These are phyloP conservation scores for Bufotes viridis DNA, from an alignment of 2,797 vertebrate genomes.

Conservation along the genomic window DNA sequence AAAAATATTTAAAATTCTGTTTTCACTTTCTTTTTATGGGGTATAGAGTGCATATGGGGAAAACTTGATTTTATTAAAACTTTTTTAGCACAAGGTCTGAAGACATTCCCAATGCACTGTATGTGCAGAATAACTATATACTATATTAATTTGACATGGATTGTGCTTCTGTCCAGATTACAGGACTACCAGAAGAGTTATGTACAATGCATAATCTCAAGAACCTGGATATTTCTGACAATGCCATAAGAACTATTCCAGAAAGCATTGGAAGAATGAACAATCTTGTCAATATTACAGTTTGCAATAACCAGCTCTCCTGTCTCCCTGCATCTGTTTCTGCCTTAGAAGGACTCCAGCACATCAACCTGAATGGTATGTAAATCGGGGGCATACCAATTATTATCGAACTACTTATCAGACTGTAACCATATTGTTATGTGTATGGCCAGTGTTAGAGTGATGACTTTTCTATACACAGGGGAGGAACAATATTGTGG, in stretches of 20 bases:
- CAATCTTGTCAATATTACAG: slow-evolving; percentile 66
- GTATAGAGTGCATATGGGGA: too few species aligned
- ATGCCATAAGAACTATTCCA: slow-evolving; percentile 68
- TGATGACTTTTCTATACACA: too few species aligned
- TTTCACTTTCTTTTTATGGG: too few species aligned
- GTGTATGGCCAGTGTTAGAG: too few species aligned
- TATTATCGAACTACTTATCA: too few species aligned
- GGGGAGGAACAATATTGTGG: too few species aligned
- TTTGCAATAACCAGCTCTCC: slow-evolving; percentile 66
- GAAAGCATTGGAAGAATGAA: slow-evolving; percentile 66
- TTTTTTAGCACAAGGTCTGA: too few species aligned
- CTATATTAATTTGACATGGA: background rate
- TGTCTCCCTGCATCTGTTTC: slow-evolving; percentile 67
- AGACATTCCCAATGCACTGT: too few species aligned
- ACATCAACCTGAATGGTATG: slow-evolving; percentile 67
- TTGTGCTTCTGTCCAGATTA: slow-evolving; percentile 66
- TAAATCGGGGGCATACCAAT: too few species aligned
- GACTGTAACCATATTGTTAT: too few species aligned
- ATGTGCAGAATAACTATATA: background rate
- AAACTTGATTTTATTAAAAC: too few species aligned
- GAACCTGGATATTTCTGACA: slow-evolving; percentile 72
- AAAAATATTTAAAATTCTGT: too few species aligned
- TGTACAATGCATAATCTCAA: slow-evolving; percentile 66
- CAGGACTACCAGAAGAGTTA: slow-evolving; percentile 69
- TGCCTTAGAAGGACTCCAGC: slow-evolving; percentile 65